A percentile compares a stretch with the other conserved stretches of the same genome.
phyloP scores from a whole-genome alignment of 2,888 invertebrate genomes.

The Cheilosia vulpina region DNA sequence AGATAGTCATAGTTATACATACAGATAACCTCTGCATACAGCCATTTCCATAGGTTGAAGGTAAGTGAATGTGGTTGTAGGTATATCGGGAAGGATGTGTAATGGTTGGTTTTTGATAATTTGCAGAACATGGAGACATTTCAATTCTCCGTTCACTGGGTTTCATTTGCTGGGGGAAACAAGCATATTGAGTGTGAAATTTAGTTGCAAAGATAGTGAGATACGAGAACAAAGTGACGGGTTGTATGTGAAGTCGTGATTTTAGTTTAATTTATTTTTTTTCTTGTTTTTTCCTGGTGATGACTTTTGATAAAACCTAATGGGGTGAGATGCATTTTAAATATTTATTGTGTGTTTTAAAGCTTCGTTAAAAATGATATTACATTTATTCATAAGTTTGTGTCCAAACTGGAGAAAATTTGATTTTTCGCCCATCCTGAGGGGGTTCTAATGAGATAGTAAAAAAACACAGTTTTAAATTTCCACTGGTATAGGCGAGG shows the following conservation, averaged over 20 bases:
- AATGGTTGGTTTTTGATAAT: conserved; percentile 42
- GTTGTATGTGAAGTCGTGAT: conserved; percentile 29
- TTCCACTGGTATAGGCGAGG: too few relatives aligned
- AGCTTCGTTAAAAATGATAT: background rate
- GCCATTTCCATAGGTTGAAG: conserved; percentile 2
- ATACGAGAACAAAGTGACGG: conserved; percentile 34
- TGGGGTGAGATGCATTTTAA: background rate
- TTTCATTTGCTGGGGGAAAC: conserved; percentile 15
- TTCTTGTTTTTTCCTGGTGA: background rate
- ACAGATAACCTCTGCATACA: background rate
- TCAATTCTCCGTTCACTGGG: conserved; percentile 50
- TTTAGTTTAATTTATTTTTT: conserved; percentile 8
- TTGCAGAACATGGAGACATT: conserved; percentile 48
- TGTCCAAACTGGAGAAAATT: background rate
- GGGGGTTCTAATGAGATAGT: background rate
- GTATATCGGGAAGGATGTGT: background rate
- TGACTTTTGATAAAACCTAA: background rate
- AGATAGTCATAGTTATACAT: conserved; percentile 1
- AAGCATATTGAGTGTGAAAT: conserved; percentile 31
- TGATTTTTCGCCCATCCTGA: conserved; percentile 2
- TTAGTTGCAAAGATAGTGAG: conserved; percentile 25
- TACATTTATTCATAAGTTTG: background rate
- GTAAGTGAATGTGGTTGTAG: conserved; percentile 25
- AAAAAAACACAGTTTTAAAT: too few relatives aligned
- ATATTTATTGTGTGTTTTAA: background rate